Conservation (phyloP, 2,113 vertebrate genomes). For the Phainopepla nitens region DNA sequence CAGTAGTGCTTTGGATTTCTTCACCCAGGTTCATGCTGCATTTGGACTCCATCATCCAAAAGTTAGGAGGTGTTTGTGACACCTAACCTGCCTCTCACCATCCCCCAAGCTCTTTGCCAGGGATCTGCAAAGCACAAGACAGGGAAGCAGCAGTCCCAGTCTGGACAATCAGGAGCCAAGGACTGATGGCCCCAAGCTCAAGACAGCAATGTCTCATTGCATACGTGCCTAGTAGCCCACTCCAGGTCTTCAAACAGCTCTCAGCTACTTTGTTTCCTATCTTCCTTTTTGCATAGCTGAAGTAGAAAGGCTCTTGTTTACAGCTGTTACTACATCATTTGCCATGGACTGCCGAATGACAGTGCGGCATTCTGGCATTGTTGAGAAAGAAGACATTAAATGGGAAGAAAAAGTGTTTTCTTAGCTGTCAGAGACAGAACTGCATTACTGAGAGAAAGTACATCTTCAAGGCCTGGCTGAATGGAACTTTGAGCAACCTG, state of each 20-base stretch:
- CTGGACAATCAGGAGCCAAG: neutral
- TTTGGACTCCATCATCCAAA: neutral
- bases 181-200: neutral
- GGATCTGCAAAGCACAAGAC: neutral
- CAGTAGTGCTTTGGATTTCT: neutral
- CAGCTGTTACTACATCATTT: neutral
- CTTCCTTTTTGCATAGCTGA: neutral
- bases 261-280: neutral
- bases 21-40: neutral
- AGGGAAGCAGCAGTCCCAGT: accelerated
- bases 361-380: neutral
- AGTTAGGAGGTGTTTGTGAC: neutral
- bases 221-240: neutral
- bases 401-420: neutral
- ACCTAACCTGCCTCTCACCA: neutral
- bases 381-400: neutral
- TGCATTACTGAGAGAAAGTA: neutral
- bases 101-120: neutral
- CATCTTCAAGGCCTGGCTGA: neutral
- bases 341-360: neutral
- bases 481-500: neutral
- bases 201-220: neutral
- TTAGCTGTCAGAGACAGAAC: neutral
- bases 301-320: neutral
- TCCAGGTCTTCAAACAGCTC: neutral